Evolutionary conservation across 1,140 invertebrate species (phyloP), one percentile per base, ranked within the genome.

Genomic region (Pogonognathellus flavescens): DNA sequence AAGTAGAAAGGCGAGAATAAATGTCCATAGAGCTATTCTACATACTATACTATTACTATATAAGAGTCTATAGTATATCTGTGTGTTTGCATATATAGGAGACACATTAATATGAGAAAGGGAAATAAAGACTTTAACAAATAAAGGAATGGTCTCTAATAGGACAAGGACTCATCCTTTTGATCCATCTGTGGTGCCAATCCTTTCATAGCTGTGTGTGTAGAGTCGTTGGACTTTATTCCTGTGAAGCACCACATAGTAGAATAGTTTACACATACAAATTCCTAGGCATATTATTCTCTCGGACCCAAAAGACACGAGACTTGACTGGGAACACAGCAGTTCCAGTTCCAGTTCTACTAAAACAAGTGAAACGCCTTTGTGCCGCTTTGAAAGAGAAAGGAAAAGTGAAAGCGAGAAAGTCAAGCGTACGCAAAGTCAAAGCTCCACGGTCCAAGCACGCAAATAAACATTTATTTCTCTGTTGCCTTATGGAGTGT

Each of bases 381-480:
- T 66, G 10, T 25, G 25, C 20, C 22, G 22, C 22, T 18, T 20
- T 14, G 55, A 59, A 18, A 66, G 18, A 66, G 18, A 22, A 22
- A 66, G 62, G 22, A 70, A 70, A 72, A 72, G 70, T 76, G 41
- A 76, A 76, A 76, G 31, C 31, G 41, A 76, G 70, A 76, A 41
- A 76, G 70, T 50, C 22, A 76, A 76, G 41, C 41, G n/a, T 25
- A 25, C 13, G 62, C 20, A 50, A 76, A 76, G 70, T 16, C 70
- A 76, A 76, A 76, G 70, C 70, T 76, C 70, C 49, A 11, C 41
- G 70, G 70, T 76, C 70, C 70, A 76, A 76, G 70, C 70, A 76
- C 70, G 70, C 70, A 76, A 76, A 76, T 76, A 76, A 76, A 76
- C 70, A 76, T 76, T 76, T 76, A 76, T 76, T 76, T 50, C 70